phyloP scores from a whole-genome alignment of 2,797 vertebrate species.

The Falco biarmicus region DNA sequence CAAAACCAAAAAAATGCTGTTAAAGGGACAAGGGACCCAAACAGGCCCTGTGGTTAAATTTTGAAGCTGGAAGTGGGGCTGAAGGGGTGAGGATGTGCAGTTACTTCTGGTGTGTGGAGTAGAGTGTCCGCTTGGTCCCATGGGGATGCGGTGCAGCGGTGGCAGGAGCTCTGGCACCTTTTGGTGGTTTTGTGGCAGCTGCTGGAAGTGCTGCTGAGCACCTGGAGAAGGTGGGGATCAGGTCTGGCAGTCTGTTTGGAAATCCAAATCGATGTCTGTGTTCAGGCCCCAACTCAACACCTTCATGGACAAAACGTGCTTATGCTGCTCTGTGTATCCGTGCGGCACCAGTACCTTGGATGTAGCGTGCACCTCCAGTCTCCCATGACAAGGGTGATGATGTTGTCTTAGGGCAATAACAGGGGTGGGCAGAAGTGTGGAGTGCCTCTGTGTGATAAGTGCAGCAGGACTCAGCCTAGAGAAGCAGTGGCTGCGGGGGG shows the following conservation, averaged over 20 bases:
- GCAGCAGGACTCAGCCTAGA: neutral
- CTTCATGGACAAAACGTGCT: fast-evolving
- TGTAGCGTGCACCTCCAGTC: fast-evolving
- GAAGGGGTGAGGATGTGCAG: neutral
- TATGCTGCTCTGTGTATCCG: fast-evolving
- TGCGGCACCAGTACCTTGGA: neutral
- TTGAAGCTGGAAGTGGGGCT: neutral
- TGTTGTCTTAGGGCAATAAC: neutral
- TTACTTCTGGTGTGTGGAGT: neutral
- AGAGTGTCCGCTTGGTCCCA: neutral
- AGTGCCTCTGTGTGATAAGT: neutral
- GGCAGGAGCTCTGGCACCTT: neutral
- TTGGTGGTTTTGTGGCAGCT: fast-evolving
- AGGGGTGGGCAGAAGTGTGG: neutral
- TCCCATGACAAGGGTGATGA: no score
- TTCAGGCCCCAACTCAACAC: neutral
- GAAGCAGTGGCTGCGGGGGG: neutral
- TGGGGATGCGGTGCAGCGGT: fast-evolving
- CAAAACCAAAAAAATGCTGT: neutral
- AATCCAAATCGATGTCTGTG: neutral
- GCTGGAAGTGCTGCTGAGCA: neutral
- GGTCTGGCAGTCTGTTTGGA: neutral
- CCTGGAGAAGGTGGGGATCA: fast-evolving
- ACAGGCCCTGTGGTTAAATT: neutral
- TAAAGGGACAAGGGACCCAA: neutral